Evolutionary conservation across 2,797 vertebrate genomes (phyloP).

Genomic region (Amniataba percoides): DNA sequence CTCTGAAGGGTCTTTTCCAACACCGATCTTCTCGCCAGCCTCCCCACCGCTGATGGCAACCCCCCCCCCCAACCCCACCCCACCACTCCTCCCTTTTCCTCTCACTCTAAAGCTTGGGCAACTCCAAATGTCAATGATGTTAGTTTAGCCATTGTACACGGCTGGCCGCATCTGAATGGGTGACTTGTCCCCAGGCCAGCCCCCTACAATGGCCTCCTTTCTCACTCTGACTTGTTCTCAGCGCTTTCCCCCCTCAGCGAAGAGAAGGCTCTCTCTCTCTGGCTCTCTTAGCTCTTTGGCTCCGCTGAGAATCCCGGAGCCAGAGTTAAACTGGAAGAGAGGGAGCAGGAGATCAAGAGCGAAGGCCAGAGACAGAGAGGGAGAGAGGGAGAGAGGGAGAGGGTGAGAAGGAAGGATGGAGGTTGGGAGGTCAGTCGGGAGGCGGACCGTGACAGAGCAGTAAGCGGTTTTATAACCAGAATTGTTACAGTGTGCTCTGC

Average conservation of each 20-base stretch:
- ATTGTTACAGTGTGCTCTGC: constrained; percentile 77
- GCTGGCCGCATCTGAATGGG: constrained; percentile 92
- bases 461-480: constrained; percentile 74
- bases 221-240: constrained; percentile 86
- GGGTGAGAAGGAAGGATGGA: constrained; percentile 53
- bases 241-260: constrained; percentile 74
- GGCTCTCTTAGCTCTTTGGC: constrained; percentile 72
- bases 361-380: constrained; percentile 13
- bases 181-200: constrained; percentile 90
- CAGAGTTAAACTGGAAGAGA: constrained; percentile 61
- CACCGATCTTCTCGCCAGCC: constrained; percentile 63
- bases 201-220: constrained; percentile 89
- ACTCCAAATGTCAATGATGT: constrained; percentile 91
- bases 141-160: constrained; percentile 96
- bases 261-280: constrained; percentile 77
- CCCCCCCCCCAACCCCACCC: constrained; percentile 14
- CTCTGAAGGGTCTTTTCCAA: constrained; percentile 76
- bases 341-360: constrained; percentile 45
- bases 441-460: constrained; percentile 76
- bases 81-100: constrained; percentile 73
- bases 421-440: constrained; percentile 58
- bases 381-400: constrained; percentile 26
- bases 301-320: constrained; percentile 64
- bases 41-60: constrained; percentile 42
- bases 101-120: constrained; percentile 81